These are phyloP conservation scores for Amphilophus citrinellus DNA, from an alignment of 2,113 vertebrate species.

Conservation along the genomic window DNA sequence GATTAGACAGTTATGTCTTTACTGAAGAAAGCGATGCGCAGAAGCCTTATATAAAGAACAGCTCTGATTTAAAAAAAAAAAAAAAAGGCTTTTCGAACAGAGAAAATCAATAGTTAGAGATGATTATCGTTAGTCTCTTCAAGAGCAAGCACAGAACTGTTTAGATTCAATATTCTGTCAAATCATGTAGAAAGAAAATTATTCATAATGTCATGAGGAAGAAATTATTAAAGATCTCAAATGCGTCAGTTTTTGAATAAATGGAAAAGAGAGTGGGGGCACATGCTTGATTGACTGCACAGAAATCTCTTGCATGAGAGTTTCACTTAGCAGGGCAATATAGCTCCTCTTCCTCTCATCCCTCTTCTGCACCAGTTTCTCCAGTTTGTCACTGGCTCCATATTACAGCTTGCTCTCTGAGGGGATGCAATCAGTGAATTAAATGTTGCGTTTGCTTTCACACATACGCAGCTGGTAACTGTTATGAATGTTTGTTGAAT, in stretches of 20 bases:
- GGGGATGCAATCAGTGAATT: constrained; percentile 25
- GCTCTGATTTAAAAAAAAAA: neutral
- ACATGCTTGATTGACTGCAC: constrained; percentile 55
- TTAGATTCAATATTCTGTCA: constrained; percentile 61
- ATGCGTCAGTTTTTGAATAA: constrained; percentile 55
- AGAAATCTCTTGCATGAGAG: constrained; percentile 35
- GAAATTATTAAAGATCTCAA: constrained; percentile 58
- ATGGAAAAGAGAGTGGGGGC: constrained; percentile 28
- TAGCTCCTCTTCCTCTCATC: neutral
- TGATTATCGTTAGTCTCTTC: constrained; percentile 31
- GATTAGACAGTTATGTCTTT: constrained; percentile 37
- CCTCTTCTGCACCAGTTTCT: constrained; percentile 4
- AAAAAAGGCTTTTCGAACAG: constrained; percentile 25
- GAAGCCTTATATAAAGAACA: constrained; percentile 1
- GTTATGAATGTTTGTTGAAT: neutral
- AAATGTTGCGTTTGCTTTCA: constrained; percentile 14
- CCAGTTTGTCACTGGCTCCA: constrained; percentile 49
- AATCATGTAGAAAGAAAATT: constrained; percentile 50
- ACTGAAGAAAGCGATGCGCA: neutral
- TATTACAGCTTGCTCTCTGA: constrained; percentile 7
- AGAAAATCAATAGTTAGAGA: constrained; percentile 50
- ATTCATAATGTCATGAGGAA: constrained; percentile 41
- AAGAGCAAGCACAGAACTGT: constrained; percentile 7
- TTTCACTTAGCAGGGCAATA: constrained; percentile 35
- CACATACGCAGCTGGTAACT: constrained; percentile 2